Percentiles rank a stretch among this genome's conserved stretches.
phyloP scores from a whole-genome alignment of 2,113 vertebrate species.

The Synodontis membranacea region DNA sequence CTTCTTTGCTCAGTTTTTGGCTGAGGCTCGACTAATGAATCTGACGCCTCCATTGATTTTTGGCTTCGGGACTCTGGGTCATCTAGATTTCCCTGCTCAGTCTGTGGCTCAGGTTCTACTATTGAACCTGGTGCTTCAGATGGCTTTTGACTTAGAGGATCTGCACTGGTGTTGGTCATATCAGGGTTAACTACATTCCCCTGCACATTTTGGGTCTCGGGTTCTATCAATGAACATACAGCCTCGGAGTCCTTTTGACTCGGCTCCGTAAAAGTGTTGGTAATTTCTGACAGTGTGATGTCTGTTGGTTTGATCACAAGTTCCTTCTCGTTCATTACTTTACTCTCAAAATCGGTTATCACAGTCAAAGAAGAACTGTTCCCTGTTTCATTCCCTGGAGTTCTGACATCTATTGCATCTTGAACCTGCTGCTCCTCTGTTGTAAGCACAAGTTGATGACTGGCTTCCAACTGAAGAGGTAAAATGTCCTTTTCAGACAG shows the following conservation, averaged over 20 bases:
- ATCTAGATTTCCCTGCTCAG: not conserved
- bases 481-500: constrained; percentile 42
- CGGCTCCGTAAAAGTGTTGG: not conserved
- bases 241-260: constrained; percentile 7
- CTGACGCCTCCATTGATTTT: not conserved
- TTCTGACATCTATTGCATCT: constrained; percentile 44
- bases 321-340: not conserved
- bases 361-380: constrained; percentile 45
- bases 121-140: constrained; percentile 5
- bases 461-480: constrained; percentile 30
- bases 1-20: not conserved
- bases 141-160: not conserved
- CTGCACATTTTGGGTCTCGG: not conserved
- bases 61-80: not conserved
- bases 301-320: not conserved
- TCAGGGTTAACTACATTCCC: not conserved
- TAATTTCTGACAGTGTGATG: not conserved
- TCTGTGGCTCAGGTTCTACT: constrained; percentile 22
- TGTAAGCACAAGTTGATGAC: constrained; percentile 43
- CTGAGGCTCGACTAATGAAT: constrained; percentile 7
- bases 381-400: constrained; percentile 31
- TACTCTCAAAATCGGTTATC: constrained; percentile 49
- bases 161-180: not conserved
- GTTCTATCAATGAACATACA: constrained; percentile 11
- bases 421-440: constrained; percentile 61